A percentile compares a stretch with the other conserved stretches of the same genome.
Conservation (phyloP, 2,797 vertebrate genomes). For the Pyrocephalus nanus region DNA sequence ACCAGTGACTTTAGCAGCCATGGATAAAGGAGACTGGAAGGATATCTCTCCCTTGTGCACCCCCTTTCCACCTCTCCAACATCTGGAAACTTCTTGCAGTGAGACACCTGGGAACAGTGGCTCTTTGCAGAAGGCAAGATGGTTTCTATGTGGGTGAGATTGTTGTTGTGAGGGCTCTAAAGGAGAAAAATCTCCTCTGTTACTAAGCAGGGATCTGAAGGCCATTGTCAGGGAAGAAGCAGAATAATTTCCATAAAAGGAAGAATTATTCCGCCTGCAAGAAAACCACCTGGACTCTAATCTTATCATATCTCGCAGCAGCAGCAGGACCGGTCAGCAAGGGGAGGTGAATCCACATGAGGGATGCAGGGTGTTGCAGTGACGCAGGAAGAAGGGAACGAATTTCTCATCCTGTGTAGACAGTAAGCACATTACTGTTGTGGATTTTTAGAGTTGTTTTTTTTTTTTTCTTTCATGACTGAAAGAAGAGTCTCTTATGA, state of each 20-base stretch:
- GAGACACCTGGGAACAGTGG: not conserved
- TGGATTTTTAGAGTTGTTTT: not conserved
- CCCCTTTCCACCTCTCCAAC: not conserved
- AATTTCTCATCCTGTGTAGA: not conserved
- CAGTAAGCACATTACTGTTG: not conserved
- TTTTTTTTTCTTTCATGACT: not conserved
- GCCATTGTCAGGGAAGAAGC: constrained; percentile 66
- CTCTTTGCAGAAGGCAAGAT: constrained; percentile 40
- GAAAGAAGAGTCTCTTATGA: not conserved
- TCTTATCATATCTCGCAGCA: constrained; percentile 15
- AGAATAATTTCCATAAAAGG: constrained; percentile 70
- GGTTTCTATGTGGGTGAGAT: constrained; percentile 64
- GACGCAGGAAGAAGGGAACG: not conserved
- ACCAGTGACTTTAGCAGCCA: not conserved
- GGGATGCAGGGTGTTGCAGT: not conserved
- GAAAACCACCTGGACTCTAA: constrained; percentile 9
- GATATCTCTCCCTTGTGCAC: not conserved
- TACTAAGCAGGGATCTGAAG: constrained; percentile 73
- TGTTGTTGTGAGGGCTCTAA: constrained; percentile 52
- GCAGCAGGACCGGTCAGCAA: not conserved
- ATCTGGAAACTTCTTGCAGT: not conserved
- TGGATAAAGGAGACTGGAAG: not conserved
- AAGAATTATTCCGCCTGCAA: constrained; percentile 55
- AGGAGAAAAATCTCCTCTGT: constrained; percentile 62
- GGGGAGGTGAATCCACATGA: not conserved